These are phyloP conservation scores for Acridotheres tristis DNA, from an alignment of 2,797 vertebrate genomes.

Conservation along the genomic window DNA sequence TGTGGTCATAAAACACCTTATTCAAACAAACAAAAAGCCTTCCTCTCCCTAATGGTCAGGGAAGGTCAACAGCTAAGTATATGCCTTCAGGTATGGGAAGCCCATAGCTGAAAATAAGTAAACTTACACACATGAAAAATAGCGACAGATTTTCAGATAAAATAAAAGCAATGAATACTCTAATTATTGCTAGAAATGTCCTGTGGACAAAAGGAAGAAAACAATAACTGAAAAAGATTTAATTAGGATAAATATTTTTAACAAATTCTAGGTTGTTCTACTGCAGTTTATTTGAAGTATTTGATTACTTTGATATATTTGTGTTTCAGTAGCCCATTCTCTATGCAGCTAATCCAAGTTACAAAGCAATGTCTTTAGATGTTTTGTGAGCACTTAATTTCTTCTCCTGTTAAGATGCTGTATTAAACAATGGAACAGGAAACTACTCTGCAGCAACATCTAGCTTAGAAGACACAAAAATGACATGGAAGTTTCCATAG, in stretches of 20 bases:
- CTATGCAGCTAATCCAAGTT: background rate
- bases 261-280: background rate
- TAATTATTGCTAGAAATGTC: background rate
- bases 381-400: background rate
- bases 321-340: background rate
- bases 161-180: background rate
- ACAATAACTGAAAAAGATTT: background rate
- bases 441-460: background rate
- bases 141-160: background rate
- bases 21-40: background rate
- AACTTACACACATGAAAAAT: background rate
- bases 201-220: background rate
- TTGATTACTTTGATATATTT: background rate
- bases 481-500: rapidly evolving
- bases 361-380: background rate
- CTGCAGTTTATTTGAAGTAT: background rate
- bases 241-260: background rate
- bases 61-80: background rate
- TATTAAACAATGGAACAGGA: background rate
- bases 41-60: background rate
- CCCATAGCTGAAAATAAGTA: background rate
- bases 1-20: background rate
- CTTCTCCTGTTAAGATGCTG: background rate
- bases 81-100: background rate
- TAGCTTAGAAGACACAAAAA: background rate